Evolutionary conservation across 2,797 vertebrate species (phyloP).

Genomic region (Spea hammondii): DNA sequence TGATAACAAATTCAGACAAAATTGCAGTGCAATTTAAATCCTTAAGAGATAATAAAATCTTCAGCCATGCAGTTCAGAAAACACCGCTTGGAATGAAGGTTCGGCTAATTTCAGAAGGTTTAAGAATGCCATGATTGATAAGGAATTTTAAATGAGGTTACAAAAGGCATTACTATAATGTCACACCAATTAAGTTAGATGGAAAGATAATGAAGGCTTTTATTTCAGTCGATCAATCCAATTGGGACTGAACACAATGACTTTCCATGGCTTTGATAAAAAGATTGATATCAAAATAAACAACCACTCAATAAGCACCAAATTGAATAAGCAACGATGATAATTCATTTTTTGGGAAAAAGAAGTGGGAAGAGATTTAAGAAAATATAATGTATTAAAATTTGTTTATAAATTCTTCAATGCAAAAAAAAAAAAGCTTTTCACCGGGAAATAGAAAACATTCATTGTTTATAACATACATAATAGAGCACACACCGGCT

Average conservation of each 20-base stretch:
- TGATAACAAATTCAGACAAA: conserved; percentile 45
- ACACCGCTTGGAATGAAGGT: conserved; percentile 12
- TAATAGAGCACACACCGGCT: too few relatives aligned
- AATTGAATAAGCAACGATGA: background rate
- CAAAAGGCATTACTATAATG: conserved; percentile 50
- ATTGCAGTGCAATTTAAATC: conserved; percentile 37
- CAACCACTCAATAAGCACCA: background rate
- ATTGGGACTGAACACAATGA: conserved; percentile 25
- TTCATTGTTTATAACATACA: too few relatives aligned
- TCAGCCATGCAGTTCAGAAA: conserved; percentile 46
- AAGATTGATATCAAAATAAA: conserved; percentile 37
- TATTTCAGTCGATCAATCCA: conserved; percentile 49
- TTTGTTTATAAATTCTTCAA: too few relatives aligned
- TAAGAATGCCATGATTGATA: conserved; percentile 51
- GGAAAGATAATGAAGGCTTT: conserved; percentile 49
- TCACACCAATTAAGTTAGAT: conserved; percentile 47
- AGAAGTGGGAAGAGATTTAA: too few relatives aligned
- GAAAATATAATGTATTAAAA: too few relatives aligned
- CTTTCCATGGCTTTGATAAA: conserved; percentile 29
- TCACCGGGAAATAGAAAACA: too few relatives aligned
- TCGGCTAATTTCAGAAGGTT: conserved; percentile 44
- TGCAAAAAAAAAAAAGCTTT: too few relatives aligned
- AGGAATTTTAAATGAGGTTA: conserved; percentile 48
- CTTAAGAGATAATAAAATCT: conserved; percentile 47
- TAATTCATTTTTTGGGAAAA: too few relatives aligned